phyloP scores from a whole-genome alignment of 2,888 invertebrate species.

The Amblyjoppa fuscipennis region DNA sequence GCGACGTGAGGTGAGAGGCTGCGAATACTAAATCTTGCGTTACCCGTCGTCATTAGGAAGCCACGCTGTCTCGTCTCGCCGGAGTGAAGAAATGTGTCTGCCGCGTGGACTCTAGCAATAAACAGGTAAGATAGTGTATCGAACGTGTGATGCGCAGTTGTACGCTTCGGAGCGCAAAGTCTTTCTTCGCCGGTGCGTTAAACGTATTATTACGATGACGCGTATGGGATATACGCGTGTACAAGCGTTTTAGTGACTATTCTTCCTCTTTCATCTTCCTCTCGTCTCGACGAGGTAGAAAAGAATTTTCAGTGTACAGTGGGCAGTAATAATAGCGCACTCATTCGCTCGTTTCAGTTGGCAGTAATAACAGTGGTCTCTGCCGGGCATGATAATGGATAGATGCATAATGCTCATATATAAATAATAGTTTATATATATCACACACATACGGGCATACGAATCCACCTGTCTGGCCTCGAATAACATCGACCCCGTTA shows the following conservation, averaged over 20 bases:
- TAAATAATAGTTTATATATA: background rate
- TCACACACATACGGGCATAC: background rate
- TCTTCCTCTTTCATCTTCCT: conserved; percentile 25
- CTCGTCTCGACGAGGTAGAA: conserved; percentile 9
- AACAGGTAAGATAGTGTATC: conserved; percentile 2
- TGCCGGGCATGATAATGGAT: conserved; percentile 10
- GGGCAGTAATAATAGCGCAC: conserved; percentile 37
- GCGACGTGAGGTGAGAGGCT: background rate
- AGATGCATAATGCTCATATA: conserved; percentile 26
- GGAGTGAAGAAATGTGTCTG: background rate
- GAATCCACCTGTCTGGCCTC: conserved; percentile 5
- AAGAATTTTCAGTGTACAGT: conserved; percentile 11
- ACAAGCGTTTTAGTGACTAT: conserved; percentile 1
- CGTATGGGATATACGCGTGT: conserved; percentile 16
- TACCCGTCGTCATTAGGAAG: background rate
- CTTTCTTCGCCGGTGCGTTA: background rate
- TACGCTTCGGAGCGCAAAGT: conserved; percentile 2
- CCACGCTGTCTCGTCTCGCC: background rate
- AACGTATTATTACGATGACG: conserved; percentile 15
- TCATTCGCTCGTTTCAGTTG: conserved; percentile 37
- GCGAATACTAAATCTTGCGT: background rate
- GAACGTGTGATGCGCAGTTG: background rate
- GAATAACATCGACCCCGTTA: conserved; percentile 2
- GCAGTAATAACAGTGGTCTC: conserved; percentile 37
- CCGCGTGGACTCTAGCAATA: background rate